Conservation (phyloP, 2,888 invertebrate species). For the Tetranychus truncatus region DNA sequence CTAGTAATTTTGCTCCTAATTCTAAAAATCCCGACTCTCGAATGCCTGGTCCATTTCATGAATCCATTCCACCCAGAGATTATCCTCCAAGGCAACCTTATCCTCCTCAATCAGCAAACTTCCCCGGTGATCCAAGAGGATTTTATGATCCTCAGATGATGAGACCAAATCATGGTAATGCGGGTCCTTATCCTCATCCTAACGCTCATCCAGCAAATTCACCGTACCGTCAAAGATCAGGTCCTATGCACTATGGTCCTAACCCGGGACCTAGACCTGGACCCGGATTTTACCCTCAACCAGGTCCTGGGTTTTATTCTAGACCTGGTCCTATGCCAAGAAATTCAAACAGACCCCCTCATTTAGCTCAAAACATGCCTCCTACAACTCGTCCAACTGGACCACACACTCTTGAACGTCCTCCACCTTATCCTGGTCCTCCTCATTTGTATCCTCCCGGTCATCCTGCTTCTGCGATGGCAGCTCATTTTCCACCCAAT, state of each 20-base stretch:
- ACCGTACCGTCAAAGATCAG: conserved; percentile 1
- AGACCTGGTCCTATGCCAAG: not conserved
- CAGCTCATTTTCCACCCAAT: conserved; percentile 6
- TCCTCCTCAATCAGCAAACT: not conserved
- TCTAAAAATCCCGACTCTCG: not conserved
- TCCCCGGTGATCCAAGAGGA: not conserved
- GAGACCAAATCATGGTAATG: not conserved
- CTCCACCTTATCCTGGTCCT: not conserved
- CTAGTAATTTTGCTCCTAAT: not conserved
- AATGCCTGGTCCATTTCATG: not conserved
- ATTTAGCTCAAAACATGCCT: not conserved
- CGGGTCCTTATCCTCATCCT: not conserved
- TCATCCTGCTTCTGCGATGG: conserved; percentile 10
- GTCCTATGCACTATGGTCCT: not conserved
- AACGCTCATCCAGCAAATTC: not conserved
- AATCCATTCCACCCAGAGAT: not conserved
- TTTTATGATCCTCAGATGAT: conserved; percentile 7
- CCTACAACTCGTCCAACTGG: not conserved
- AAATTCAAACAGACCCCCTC: conserved; percentile 9
- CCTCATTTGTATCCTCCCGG: conserved; percentile 11
- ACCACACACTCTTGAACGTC: not conserved
- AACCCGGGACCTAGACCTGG: not conserved
- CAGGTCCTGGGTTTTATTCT: not conserved
- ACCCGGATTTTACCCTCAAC: not conserved
- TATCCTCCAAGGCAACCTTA: not conserved